phyloP scores from a whole-genome alignment of 2,888 invertebrate genomes.

The Lottia scabra region DNA sequence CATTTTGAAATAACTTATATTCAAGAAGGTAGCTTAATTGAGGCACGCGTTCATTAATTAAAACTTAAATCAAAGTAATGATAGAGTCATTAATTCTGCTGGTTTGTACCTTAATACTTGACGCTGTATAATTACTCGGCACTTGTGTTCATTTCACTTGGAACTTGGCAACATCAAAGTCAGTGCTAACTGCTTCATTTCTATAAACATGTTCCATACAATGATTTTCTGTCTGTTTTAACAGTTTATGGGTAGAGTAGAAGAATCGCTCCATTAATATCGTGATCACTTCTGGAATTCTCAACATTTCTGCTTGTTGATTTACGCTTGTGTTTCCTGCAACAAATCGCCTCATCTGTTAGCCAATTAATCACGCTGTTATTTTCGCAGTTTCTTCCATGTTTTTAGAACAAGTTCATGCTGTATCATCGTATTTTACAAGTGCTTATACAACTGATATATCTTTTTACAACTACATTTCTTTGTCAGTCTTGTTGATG shows the following conservation, averaged over 20 bases:
- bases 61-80: no score
- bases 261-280: conserved; percentile 1
- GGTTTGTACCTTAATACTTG: no score
- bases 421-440: conserved; percentile 7
- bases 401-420: conserved; percentile 3
- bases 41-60: no score
- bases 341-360: conserved; percentile 3
- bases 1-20: no score
- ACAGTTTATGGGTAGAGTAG: not conserved
- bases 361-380: conserved; percentile 4
- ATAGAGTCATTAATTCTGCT: no score
- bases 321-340: conserved; percentile 3
- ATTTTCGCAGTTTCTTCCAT: conserved; percentile 1
- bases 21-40: no score
- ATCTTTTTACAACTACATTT: not conserved
- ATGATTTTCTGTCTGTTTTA: conserved; percentile 1
- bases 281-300: conserved; percentile 1
- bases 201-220: conserved; percentile 3
- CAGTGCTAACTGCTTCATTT: not conserved
- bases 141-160: no score
- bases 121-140: no score
- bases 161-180: not conserved
- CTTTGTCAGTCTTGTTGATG: no score
- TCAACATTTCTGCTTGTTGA: conserved; percentile 3
- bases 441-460: conserved; percentile 4